Conservation (phyloP, 2,888 invertebrate species). For the Drosophila austrosaltans region DNA sequence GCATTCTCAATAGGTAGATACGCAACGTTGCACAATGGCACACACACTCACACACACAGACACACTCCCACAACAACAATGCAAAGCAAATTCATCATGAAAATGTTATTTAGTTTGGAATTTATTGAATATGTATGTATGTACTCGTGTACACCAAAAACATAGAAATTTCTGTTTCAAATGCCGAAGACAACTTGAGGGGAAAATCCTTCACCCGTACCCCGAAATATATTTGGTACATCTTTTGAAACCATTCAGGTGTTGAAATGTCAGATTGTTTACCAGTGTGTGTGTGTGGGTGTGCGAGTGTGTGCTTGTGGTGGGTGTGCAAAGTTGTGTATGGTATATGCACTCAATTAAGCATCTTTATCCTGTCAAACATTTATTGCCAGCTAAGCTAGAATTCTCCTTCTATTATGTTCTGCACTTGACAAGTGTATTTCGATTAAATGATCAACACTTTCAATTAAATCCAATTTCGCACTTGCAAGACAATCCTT, state of each 20-base stretch:
- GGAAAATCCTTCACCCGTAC: neutral
- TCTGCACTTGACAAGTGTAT: conserved; percentile 7
- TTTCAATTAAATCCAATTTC: conserved; percentile 5
- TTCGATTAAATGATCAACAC: conserved; percentile 14
- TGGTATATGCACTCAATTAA: conserved; percentile 65
- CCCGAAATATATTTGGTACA: neutral
- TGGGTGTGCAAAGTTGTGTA: conserved; percentile 9
- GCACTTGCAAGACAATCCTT: neutral
- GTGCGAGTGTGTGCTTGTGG: neutral
- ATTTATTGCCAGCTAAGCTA: conserved; percentile 3
- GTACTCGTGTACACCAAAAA: conserved; percentile 30
- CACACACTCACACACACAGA: conserved; percentile 1
- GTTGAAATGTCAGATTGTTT: conserved; percentile 20
- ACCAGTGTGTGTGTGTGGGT: conserved; percentile 21
- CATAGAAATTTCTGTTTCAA: conserved; percentile 38
- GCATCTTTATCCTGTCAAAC: conserved; percentile 19
- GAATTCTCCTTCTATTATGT: neutral
- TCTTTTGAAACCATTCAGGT: conserved; percentile 36
- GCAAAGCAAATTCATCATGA: conserved; percentile 66
- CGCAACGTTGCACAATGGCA: neutral
- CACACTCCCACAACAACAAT: conserved; percentile 17
- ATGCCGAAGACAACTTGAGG: neutral
- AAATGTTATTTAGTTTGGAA: conserved; percentile 69
- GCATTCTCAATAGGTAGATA: conserved; percentile 6
- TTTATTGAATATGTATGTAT: conserved; percentile 54